Evolutionary conservation across 2,888 invertebrate genomes (phyloP), one percentile per base, ranked within the genome.

Genomic region (Buathra laborator): DNA sequence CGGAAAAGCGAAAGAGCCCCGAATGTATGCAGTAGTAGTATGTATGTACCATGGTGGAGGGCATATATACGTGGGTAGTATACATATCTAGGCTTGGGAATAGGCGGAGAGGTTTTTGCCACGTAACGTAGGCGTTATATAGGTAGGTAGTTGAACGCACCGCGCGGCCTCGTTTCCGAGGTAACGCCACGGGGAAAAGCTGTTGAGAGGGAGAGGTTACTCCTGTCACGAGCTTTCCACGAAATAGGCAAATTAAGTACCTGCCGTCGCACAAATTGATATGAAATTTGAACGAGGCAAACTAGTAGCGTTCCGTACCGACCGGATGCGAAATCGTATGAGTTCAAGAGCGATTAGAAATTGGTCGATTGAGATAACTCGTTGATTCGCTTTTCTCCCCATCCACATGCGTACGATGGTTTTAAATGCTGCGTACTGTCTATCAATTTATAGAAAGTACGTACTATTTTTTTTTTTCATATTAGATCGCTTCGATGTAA

Each of bases 201-300:
- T 29, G 12, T 29, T 32, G 53, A 56, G 66, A 12, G 68, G 59
- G 46, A 66, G 80, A 56, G 53, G 32, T 68, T 56, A 3, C 24
- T 24, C 44, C 62, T 51, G 70, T 76, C 67, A 67, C 24, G 9
- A 24, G 68, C 74, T 68, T 59, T 68, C 51, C 70, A 14, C 51
- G 51, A 76, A 70, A 81, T 76, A 64, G 53, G 44, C 53, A 81
- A 81, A 81, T 81, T 81, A 76, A 81, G 70, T 76, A 76, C 64
- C 70, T 64, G 68, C 74, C 62, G 29, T n/a, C 76, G 70, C 75
- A 53, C 81, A 76, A 64, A 81, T 81, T 51, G 72, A 70, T 70
- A 81, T 76, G 75, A 70, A 70, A 81, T 74, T 67, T 67, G 82
- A 67, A 53, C 66, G 77, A 32, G 72, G 43, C 46, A 72, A 77